phyloP scores from a whole-genome alignment of 2,113 vertebrate species.

The Tachysurus vachellii region DNA sequence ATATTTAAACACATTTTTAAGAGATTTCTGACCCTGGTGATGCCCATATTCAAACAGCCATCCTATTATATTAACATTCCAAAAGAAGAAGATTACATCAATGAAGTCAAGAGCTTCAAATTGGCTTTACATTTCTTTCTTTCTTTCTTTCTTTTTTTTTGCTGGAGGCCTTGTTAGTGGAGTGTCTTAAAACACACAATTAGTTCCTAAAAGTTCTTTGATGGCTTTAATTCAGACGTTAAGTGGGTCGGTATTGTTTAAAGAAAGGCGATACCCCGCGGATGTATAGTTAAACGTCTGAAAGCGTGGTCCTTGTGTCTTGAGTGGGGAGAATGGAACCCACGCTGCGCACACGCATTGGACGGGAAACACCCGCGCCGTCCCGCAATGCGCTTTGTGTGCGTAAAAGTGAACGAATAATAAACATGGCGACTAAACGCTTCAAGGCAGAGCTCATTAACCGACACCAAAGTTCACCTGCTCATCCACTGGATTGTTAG shows the following conservation, averaged over 20 bases:
- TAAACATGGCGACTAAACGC: constrained; percentile 64
- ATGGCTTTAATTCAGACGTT: constrained; percentile 36
- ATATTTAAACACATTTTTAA: neutral
- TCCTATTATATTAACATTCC: neutral
- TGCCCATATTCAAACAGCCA: neutral
- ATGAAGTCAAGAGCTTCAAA: neutral
- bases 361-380: constrained; percentile 64
- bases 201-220: constrained; percentile 36
- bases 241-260: constrained; percentile 34
- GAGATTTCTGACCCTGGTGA: neutral
- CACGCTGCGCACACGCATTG: constrained; percentile 66
- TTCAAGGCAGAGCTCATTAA: constrained; percentile 72
- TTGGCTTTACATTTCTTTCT: neutral
- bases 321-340: constrained; percentile 59
- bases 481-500: constrained; percentile 41
- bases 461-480: constrained; percentile 71
- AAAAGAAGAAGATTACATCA: neutral
- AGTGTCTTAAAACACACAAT: constrained; percentile 31
- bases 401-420: constrained; percentile 56
- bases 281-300: constrained; percentile 58
- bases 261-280: constrained; percentile 45
- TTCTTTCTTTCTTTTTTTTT: neutral
- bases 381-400: constrained; percentile 66
- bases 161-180: constrained; percentile 4
- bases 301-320: constrained; percentile 55